These are phyloP conservation scores for Lysandra bellargus DNA, from an alignment of 2,888 invertebrate genomes.

Conservation along the genomic window DNA sequence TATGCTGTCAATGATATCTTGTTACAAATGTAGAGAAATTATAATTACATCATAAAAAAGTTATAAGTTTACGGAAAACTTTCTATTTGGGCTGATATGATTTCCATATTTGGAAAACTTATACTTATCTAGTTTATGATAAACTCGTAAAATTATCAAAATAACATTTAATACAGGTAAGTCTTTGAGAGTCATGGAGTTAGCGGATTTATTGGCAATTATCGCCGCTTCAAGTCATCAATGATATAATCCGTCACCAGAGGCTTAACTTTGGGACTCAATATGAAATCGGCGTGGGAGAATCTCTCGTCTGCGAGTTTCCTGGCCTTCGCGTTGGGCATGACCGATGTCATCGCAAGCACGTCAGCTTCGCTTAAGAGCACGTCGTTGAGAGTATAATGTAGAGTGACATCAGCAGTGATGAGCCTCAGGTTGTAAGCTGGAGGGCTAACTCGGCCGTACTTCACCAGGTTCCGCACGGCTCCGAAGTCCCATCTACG, in stretches of 20 bases:
- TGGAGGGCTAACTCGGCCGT: conserved; percentile 53
- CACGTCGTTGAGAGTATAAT: conserved; percentile 55
- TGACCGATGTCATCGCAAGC: conserved; percentile 53
- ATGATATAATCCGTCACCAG: conserved; percentile 59
- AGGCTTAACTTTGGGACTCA: conserved; percentile 51
- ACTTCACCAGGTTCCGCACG: conserved; percentile 47
- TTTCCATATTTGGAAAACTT: no score
- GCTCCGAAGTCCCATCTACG: conserved; percentile 55
- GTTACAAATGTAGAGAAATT: no score
- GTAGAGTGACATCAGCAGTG: conserved; percentile 54
- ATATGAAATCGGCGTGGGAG: conserved; percentile 52
- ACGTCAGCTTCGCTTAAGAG: conserved; percentile 57
- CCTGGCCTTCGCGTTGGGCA: conserved; percentile 53
- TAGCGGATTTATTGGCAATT: not conserved
- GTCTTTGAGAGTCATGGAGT: no score
- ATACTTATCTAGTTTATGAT: no score
- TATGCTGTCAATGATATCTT: no score
- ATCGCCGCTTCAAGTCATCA: conserved; percentile 32
- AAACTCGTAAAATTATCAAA: no score
- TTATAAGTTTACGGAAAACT: no score
- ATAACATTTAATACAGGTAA: no score
- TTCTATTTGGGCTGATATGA: no score
- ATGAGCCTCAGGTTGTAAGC: conserved; percentile 50
- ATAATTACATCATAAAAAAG: no score
- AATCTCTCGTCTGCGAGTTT: conserved; percentile 54